Evolutionary conservation across 2,113 vertebrate genomes (phyloP).

Genomic region (Thermophis baileyi): DNA sequence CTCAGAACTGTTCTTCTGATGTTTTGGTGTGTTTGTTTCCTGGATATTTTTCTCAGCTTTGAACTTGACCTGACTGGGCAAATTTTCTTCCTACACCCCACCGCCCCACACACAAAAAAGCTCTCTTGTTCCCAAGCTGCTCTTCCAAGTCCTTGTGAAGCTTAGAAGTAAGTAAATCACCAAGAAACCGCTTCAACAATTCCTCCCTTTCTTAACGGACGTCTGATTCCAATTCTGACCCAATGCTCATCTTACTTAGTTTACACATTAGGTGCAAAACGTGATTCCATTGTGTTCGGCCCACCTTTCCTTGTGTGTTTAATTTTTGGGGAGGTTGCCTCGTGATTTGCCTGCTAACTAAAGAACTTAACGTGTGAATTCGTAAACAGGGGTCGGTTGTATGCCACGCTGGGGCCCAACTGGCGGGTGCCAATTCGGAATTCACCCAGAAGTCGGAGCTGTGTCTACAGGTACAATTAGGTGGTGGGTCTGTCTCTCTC

Average conservation of each 20-base stretch:
- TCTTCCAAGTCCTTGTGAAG: background rate
- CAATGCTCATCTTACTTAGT: background rate
- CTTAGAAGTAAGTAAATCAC: background rate
- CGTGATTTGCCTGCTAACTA: conserved; percentile 42
- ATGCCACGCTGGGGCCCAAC: conserved; percentile 93
- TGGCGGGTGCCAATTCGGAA: conserved; percentile 88
- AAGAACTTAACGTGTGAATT: conserved; percentile 61
- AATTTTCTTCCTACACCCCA: background rate
- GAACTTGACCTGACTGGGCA: background rate
- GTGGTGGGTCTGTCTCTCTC: conserved; percentile 47
- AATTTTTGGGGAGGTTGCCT: conserved; percentile 9
- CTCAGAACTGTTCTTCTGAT: background rate
- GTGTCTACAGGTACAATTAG: conserved; percentile 85
- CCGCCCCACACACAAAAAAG: too few relatives aligned
- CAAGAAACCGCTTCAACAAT: background rate
- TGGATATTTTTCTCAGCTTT: background rate
- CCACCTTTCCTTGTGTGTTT: background rate
- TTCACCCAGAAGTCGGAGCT: conserved; percentile 87
- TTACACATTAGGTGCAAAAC: background rate
- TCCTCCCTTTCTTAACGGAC: background rate
- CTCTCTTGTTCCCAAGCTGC: background rate
- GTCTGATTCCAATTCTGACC: background rate
- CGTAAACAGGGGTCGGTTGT: conserved; percentile 90
- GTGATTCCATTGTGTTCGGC: background rate
- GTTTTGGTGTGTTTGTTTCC: background rate